These are phyloP conservation scores for Hyaena hyaena DNA, from an alignment of 2,113 vertebrate genomes.

Conservation along the genomic window DNA sequence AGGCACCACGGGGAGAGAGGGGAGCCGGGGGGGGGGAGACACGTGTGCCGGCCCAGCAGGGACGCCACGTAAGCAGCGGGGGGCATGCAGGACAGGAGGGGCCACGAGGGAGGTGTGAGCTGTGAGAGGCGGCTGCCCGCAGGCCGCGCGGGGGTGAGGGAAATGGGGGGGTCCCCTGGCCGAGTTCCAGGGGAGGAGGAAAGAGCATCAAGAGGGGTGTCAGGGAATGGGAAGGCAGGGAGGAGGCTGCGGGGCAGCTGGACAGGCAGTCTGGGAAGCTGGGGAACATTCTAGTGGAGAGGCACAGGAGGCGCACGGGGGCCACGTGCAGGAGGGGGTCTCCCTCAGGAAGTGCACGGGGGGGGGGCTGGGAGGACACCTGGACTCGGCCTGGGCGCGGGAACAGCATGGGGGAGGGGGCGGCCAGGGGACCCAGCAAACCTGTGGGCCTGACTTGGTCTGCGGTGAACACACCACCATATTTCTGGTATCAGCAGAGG, in stretches of 20 bases:
- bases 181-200: background rate
- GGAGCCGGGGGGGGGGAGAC: background rate
- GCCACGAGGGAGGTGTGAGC: rapidly evolving
- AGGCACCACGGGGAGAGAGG: too few relatives aligned
- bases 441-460: rapidly evolving
- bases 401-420: rapidly evolving
- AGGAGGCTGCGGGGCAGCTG: too few relatives aligned
- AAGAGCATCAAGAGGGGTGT: rapidly evolving
- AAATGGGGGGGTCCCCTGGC: too few relatives aligned
- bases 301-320: rapidly evolving
- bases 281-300: background rate
- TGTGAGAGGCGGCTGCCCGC: background rate
- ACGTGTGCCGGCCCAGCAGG: rapidly evolving
- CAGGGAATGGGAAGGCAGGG: rapidly evolving
- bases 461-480: rapidly evolving
- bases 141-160: background rate
- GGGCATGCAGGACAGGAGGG: rapidly evolving
- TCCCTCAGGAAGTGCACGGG: rapidly evolving
- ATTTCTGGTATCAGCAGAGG: background rate
- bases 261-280: background rate
- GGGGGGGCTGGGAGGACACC: background rate
- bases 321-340: background rate
- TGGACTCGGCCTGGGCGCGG: too few relatives aligned
- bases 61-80: background rate
- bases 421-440: rapidly evolving